phyloP scores from a whole-genome alignment of 2,797 vertebrate genomes.

The Passerculus sandwichensis region DNA sequence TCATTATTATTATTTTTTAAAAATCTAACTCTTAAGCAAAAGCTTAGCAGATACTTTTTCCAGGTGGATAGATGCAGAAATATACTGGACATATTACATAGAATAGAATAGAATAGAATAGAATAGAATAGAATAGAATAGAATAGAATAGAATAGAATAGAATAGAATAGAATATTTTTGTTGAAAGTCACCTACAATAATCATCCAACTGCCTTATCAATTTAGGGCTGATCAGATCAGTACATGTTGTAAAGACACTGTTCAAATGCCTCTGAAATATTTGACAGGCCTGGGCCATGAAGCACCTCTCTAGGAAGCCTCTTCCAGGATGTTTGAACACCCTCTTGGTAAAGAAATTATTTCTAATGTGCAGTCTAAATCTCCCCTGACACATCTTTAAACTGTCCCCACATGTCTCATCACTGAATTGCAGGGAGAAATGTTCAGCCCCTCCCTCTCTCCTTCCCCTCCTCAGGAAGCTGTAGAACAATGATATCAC shows the following conservation, averaged over 20 bases:
- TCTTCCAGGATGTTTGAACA: not conserved
- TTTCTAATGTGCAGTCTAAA: not conserved
- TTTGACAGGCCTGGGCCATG: not conserved
- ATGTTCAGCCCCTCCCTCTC: not conserved
- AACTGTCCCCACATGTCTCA: fast-evolving
- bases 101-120: not conserved
- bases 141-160: not conserved
- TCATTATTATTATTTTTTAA: fast-evolving
- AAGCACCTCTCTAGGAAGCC: not conserved
- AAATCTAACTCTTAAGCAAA: not conserved
- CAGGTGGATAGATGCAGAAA: not conserved
- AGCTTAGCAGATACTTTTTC: not conserved
- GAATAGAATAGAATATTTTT: not conserved
- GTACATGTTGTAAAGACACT: not conserved
- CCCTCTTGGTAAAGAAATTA: not conserved
- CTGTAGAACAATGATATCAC: not conserved
- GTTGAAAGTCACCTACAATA: not conserved
- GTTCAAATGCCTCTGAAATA: not conserved
- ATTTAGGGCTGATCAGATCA: not conserved
- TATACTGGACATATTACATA: not conserved
- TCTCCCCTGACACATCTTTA: not conserved
- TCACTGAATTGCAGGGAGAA: not conserved
- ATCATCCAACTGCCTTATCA: not conserved
- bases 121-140: not conserved
- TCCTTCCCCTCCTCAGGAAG: not conserved